Percentiles rank a stretch among this genome's conserved stretches.
Conservation (phyloP, 2,113 vertebrate genomes). For the Silurus meridionalis region DNA sequence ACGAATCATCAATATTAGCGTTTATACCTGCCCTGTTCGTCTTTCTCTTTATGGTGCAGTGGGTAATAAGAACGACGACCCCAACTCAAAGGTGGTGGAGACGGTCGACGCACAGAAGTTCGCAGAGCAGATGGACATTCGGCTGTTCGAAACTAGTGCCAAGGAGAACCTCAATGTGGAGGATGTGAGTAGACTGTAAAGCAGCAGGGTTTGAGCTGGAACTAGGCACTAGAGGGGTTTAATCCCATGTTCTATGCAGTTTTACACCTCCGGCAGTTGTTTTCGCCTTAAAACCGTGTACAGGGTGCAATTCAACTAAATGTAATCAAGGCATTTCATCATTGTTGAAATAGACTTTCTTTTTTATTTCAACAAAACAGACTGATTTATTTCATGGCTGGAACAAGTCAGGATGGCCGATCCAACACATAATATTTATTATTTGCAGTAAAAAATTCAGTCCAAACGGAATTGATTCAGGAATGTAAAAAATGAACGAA, state of each 20-base stretch:
- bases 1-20: neutral
- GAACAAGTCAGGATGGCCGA: neutral
- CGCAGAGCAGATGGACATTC: slow-evolving; percentile 98
- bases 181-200: slow-evolving; percentile 65
- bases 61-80: slow-evolving; percentile 98
- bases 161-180: slow-evolving; percentile 99
- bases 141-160: slow-evolving; percentile 96
- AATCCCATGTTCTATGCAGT: neutral
- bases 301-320: neutral
- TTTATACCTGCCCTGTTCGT: neutral
- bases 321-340: too few relatives aligned
- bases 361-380: neutral
- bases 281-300: neutral
- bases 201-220: neutral
- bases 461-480: neutral
- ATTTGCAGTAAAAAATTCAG: neutral
- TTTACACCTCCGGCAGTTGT: neutral
- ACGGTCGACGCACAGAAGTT: slow-evolving; percentile 97
- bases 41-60: slow-evolving; percentile 68
- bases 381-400: neutral
- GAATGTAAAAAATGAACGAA: neutral
- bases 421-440: neutral
- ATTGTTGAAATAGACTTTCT: neutral
- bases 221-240: neutral
- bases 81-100: slow-evolving; percentile 96